Percentiles rank a stretch among this genome's conserved stretches.
Evolutionary conservation across 2,888 invertebrate genomes (phyloP).

Genomic region (Ichneumoninae sp.): DNA sequence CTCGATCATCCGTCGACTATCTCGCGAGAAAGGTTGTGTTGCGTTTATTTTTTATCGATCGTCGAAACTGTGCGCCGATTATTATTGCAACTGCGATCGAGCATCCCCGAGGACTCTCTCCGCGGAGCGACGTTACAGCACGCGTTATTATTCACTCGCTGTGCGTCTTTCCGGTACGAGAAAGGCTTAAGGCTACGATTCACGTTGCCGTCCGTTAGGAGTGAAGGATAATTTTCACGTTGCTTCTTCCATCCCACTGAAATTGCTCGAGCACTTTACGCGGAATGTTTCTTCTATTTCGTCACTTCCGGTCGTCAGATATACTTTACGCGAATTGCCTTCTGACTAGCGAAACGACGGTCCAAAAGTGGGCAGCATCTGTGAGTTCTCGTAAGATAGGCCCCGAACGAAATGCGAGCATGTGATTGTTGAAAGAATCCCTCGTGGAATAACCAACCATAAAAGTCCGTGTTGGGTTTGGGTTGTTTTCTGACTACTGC

Average conservation of each 20-base stretch:
- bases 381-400: neutral
- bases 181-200: slow-evolving; percentile 31
- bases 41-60: slow-evolving; percentile 37
- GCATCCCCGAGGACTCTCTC: neutral
- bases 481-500: too few relatives aligned
- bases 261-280: neutral
- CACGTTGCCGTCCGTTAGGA: slow-evolving; percentile 31
- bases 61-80: slow-evolving; percentile 41
- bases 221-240: slow-evolving; percentile 42
- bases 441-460: too few relatives aligned
- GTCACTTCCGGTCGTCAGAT: slow-evolving; percentile 18
- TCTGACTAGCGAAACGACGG: neutral
- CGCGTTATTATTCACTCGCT: slow-evolving; percentile 16
- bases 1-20: slow-evolving; percentile 19
- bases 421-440: too few relatives aligned
- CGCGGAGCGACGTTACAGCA: neutral
- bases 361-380: neutral
- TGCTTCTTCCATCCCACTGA: slow-evolving; percentile 11
- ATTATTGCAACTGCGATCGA: neutral
- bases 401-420: too few relatives aligned
- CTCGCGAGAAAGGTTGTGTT: slow-evolving; percentile 20
- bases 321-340: neutral
- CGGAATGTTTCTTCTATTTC: slow-evolving; percentile 6
- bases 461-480: too few relatives aligned
- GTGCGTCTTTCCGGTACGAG: neutral